Evolutionary conservation across 2,888 invertebrate species (phyloP), one percentile per base, ranked within the genome.

Genomic region (Macroteleia sp.): DNA sequence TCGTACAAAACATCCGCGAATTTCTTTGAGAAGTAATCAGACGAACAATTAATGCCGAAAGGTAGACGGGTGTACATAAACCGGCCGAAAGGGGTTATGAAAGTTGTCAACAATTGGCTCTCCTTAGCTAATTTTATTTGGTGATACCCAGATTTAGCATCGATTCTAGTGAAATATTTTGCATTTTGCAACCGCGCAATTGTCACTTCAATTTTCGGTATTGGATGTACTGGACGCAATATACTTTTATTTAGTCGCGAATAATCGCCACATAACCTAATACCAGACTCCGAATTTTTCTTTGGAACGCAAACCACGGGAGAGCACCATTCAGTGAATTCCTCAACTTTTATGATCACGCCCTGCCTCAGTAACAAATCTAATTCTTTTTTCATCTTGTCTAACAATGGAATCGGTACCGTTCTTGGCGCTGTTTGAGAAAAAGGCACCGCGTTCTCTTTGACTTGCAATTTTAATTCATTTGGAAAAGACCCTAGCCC

Each of bases 301-400:
- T 88, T 87, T 3, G 80, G 82, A 0, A 85, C 87, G 1, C 86
- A 81, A 2, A 91, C 90, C 59, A 90, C 86, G 0, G 86, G 85
- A 3, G 85, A 80, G 70, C 87, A 90, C 88, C 88, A 90, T 1
- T 82, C 84, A 0, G 87, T 89, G 3, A 85, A 84, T 57, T 79
- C 73, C 5, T 86, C 77, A 0, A 90, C 84, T 5, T 73, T 52
- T 14, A 78, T 70, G 36, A 89, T 88, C 1, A 89, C 82, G 2
- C 74, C 84, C 28, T 79, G 30, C 8, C 73, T 59, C 30, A 80
- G 61, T 81, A 90, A 81, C 48, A 61, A 69, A 9, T 85, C 64
- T 17, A 91, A 46, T 80, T 91, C 86, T 5, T 46, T 12, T 78
- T 87, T 86, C 10, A 91, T 75, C 59, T 85, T 81, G 9, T 80